Base-by-base conservation (phyloP, 2,113 vertebrate species). In the Rhynchomys soricoides region DNA sequence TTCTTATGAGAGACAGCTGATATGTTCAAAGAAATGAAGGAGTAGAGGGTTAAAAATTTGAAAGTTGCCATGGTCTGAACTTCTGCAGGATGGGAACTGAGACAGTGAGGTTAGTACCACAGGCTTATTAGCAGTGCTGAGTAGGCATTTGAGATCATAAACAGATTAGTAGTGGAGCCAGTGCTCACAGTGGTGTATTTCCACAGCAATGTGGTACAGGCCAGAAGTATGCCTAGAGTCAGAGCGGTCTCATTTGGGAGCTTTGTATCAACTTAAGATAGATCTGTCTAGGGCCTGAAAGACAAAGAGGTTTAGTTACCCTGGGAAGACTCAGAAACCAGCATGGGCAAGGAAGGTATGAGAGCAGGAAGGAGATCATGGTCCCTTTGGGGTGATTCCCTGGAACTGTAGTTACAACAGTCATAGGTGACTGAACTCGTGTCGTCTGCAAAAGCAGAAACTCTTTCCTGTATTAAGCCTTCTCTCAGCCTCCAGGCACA, bases 11-110 rank as follows among this genome's bases (percentile, higher is more conserved):
- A 74, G 57, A 15, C 3, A 91, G 31, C 73, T 34, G 89, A 10
- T 70, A 40, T 45, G 7, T 66, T 62, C 29, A 93, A 59, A 96
- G 75, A 95, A 96, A 86, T 95, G 40, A 90, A 90, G 94, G 94
- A 75, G 13, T 50, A 19, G 40, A 75, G 8, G 34, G 10, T 89
- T 94, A 70, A 94, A 90, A 40, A 4, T 73, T 81, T 77, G 34
- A 93, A 55, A 82, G 37, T 92, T 86, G 29, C 66, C 1, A 0
- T 29, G 26, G 40, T 90, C 57, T 96, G n/a, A 89, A 59, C 55
- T 96, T 88, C 89, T 90, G 55, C 31, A n/a, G n/a, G 66, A 45
- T 92, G 13, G 40, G 45, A 5, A 90, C 31, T 82, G 64, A 93
- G 50, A 70, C 59, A n/a, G 68, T 16, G 22, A 87, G 37, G 87